Evolutionary conservation across 53 echinoderm and acorn worm species (phyloP).

Genomic region (Luidia sarsii): DNA sequence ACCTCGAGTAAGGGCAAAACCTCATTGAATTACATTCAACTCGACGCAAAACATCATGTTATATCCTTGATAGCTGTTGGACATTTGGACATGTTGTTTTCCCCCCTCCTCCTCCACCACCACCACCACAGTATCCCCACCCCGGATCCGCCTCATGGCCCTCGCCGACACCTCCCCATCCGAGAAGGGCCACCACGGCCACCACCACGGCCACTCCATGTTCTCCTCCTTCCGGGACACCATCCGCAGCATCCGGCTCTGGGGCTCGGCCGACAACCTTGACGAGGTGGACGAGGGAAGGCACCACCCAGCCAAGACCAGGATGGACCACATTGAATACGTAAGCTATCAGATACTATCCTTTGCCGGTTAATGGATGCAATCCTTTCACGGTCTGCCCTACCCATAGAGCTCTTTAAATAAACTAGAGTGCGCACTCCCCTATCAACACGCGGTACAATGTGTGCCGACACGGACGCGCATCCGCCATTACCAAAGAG

Average conservation of each 20-base stretch:
- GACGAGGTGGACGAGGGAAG: conserved; percentile 44
- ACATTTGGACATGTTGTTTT: neutral
- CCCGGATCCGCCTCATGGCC: conserved; percentile 36
- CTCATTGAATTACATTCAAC: too few relatives aligned
- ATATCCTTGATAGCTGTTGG: too few relatives aligned
- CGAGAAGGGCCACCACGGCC: neutral
- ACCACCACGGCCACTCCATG: conserved; percentile 15
- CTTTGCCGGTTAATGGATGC: too few relatives aligned
- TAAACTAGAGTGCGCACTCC: too few relatives aligned
- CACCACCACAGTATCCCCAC: conserved; percentile 19
- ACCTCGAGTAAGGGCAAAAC: too few relatives aligned
- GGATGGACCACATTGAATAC: neutral
- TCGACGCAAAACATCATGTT: too few relatives aligned
- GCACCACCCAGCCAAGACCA: conserved; percentile 50
- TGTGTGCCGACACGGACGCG: too few relatives aligned
- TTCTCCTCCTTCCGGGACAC: conserved; percentile 44
- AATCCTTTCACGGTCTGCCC: too few relatives aligned
- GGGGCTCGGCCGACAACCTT: conserved; percentile 81
- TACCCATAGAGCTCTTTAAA: too few relatives aligned
- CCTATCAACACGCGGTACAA: too few relatives aligned
- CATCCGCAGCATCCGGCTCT: conserved; percentile 61
- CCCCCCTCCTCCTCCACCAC: neutral
- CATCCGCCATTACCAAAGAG: too few relatives aligned
- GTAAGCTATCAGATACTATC: conserved; percentile 11
- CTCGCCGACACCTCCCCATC: conserved; percentile 6